Conservation (phyloP, 2,888 invertebrate species). For the Scaptomyza cyrtandrae region DNA sequence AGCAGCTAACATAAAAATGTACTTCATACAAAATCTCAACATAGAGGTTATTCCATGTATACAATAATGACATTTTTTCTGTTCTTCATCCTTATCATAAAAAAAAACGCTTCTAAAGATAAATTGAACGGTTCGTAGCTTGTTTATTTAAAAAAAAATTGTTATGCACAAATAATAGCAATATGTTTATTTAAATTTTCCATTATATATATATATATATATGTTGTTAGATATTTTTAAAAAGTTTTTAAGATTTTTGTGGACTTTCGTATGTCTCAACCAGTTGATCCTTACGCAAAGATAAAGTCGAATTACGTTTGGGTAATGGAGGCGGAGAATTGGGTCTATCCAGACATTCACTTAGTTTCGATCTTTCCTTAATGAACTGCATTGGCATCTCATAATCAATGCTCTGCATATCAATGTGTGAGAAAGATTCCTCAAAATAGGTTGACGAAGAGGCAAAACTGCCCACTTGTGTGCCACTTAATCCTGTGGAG, state of each 20-base stretch:
- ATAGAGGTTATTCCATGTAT: neutral
- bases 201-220: neutral
- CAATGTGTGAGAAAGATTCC: slow-evolving; percentile 39
- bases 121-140: neutral
- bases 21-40: neutral
- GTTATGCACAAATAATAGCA: neutral
- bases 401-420: slow-evolving; percentile 57
- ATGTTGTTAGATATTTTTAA: too few species aligned
- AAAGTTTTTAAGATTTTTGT: neutral
- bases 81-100: too few species aligned
- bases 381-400: slow-evolving; percentile 62
- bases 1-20: neutral
- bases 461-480: slow-evolving; percentile 37
- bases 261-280: neutral
- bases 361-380: slow-evolving; percentile 45
- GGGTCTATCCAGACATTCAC: slow-evolving; percentile 60
- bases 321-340: slow-evolving; percentile 81
- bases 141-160: neutral
- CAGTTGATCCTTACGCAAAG: slow-evolving; percentile 21
- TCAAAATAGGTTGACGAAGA: slow-evolving; percentile 59
- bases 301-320: slow-evolving; percentile 73
- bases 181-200: neutral
- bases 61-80: neutral
- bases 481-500: slow-evolving; percentile 8
- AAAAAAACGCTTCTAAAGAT: neutral